Conservation (phyloP, 2,113 vertebrate genomes). For the Perognathus longimembris region DNA sequence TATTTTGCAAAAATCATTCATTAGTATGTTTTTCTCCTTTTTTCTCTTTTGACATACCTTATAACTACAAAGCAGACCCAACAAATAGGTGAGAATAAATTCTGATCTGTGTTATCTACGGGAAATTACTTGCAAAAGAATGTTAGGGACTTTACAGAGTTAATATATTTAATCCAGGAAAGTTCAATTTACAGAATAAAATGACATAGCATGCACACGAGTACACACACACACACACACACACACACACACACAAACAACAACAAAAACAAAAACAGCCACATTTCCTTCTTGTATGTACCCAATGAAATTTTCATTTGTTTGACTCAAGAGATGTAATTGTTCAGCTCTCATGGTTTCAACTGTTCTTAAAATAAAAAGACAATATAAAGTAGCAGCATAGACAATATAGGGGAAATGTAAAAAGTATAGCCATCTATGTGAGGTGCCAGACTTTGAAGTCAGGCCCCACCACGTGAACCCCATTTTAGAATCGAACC, state of each 20-base stretch:
- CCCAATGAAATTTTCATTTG: background rate
- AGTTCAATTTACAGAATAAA: background rate
- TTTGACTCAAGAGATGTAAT: background rate
- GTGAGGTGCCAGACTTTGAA: too few species aligned
- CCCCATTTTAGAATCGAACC: too few species aligned
- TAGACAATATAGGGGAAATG: background rate
- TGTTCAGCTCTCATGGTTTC: background rate
- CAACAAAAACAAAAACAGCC: background rate
- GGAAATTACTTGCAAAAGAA: background rate
- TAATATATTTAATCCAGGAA: background rate
- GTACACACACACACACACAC: too few species aligned
- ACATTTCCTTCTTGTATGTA: background rate
- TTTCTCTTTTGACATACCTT: background rate
- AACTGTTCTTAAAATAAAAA: slow-evolving; percentile 14
- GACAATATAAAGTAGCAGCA: background rate
- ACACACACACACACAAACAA: too few species aligned
- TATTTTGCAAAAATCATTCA: background rate
- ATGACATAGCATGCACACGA: background rate
- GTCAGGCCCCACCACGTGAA: too few species aligned
- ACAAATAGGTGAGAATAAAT: background rate
- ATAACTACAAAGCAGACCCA: background rate
- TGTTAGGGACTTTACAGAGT: background rate
- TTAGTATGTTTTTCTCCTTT: slow-evolving; percentile 35
- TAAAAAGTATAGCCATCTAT: background rate
- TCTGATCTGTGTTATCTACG: background rate